Base-by-base conservation (phyloP, 2,113 vertebrate genomes). In the Climacteris rufus region DNA sequence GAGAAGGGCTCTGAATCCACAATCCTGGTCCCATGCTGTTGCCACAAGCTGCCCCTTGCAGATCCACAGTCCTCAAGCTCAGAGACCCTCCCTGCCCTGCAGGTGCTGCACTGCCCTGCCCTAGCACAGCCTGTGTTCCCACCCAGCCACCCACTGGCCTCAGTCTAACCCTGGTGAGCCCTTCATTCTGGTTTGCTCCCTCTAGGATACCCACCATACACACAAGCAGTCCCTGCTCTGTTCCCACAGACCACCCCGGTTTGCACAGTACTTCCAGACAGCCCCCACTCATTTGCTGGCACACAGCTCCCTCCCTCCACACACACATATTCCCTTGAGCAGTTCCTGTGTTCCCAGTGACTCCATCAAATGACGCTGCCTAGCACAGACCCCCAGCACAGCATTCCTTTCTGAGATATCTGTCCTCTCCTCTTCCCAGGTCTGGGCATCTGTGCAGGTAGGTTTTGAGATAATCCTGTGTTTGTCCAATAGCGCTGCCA, bases 271-370 rank as follows among this genome's bases (percentile, higher is more conserved):
- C 23, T 79, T 44, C 54, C 54, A 69, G 37, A 69, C 10, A 52
- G 22, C 30, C 33, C 13, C 12, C 53, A 21, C 8, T 15, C 25
- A 17, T 12, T 25, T 44, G 42, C 68, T 0, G 0, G 37, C 74
- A 57, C 42, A 18, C 68, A 80, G 24, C 42, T 52, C 49, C 37
- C 30, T 14, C 8, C 52, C 44, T 68, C 53, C 42, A 54, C 31
- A 50, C 0, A 4, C 39, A 37, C 18, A n/a, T 1, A 0, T 74
- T 61, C 37, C 27, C 37, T 45, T 1, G 1, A 68, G 49, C 30
- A 57, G 42, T 15, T 27, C 25, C 37, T 33, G 25, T 33, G 42
- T 13, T 4, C 15, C 6, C 39, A 52, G 13, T 40, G 25, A 45
- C 18, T 40, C n/a, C n/a, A n/a, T 30, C 52, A 63, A 33, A 16